Conservation (phyloP, 2,113 vertebrate genomes). For the Murina feae region DNA sequence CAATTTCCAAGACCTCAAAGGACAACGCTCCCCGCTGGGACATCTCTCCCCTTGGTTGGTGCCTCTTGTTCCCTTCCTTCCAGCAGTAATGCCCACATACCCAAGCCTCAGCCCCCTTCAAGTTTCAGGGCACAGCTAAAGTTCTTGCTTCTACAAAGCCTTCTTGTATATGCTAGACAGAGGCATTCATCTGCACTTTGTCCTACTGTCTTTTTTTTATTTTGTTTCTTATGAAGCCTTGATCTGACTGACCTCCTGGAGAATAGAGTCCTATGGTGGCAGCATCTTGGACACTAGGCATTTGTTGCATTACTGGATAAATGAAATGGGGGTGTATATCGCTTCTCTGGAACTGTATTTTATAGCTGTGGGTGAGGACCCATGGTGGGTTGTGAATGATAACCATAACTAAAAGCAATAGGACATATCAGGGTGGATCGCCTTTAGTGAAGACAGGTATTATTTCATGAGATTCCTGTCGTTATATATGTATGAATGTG, state of each 20-base stretch:
- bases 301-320: background rate
- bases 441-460: background rate
- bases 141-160: background rate
- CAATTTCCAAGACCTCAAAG: background rate
- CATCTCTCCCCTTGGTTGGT: too few species aligned
- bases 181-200: background rate
- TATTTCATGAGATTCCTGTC: background rate
- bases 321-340: background rate
- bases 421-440: background rate
- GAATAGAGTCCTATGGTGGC: background rate
- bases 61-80: background rate
- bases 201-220: background rate
- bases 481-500: background rate
- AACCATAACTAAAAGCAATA: background rate
- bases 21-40: background rate
- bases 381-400: background rate
- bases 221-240: background rate
- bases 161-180: background rate
- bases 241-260: background rate
- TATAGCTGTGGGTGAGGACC: background rate
- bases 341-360: background rate
- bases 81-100: background rate
- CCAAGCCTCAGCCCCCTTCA: background rate
- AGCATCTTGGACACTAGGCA: background rate
- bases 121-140: background rate